These are phyloP conservation scores for Vesta saturnalis DNA, from an alignment of 2,888 invertebrate species.

Conservation along the genomic window DNA sequence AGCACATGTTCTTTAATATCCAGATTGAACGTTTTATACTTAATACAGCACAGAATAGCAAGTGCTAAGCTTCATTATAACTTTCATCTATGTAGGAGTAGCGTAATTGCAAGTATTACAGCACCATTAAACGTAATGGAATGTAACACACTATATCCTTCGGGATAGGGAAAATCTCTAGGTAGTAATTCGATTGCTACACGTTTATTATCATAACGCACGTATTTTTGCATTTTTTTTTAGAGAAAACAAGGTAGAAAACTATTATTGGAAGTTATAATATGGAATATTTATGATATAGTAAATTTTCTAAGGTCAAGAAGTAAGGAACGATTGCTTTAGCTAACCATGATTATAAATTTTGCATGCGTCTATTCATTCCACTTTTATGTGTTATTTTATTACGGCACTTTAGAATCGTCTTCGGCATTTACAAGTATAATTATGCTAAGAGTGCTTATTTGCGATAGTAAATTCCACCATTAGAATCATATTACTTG, in stretches of 20 bases:
- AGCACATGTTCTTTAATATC: constrained; percentile 26
- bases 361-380: constrained; percentile 41
- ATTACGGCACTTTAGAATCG: constrained; percentile 44
- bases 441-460: constrained; percentile 47
- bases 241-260: constrained; percentile 5
- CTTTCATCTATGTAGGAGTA: constrained; percentile 23
- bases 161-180: constrained; percentile 12
- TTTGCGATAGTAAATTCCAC: constrained; percentile 42
- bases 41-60: constrained; percentile 16
- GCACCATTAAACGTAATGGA: constrained; percentile 27
- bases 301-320: constrained; percentile 45
- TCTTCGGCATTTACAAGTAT: constrained; percentile 47
- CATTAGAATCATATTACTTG: constrained; percentile 40
- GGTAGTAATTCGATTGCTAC: constrained; percentile 21
- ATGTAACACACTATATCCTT: constrained; percentile 20
- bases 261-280: constrained; percentile 42
- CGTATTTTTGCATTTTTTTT: too few relatives aligned
- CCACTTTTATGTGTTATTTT: constrained; percentile 41
- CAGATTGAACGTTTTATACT: constrained; percentile 26
- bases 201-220: too few relatives aligned
- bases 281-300: constrained; percentile 47
- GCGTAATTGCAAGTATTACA: constrained; percentile 32
- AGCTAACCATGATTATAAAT: constrained; percentile 42
- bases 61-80: constrained; percentile 26
- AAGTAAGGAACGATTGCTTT: constrained; percentile 42